phyloP scores from a whole-genome alignment of 1,140 invertebrate genomes.

The Lucilia sericata region DNA sequence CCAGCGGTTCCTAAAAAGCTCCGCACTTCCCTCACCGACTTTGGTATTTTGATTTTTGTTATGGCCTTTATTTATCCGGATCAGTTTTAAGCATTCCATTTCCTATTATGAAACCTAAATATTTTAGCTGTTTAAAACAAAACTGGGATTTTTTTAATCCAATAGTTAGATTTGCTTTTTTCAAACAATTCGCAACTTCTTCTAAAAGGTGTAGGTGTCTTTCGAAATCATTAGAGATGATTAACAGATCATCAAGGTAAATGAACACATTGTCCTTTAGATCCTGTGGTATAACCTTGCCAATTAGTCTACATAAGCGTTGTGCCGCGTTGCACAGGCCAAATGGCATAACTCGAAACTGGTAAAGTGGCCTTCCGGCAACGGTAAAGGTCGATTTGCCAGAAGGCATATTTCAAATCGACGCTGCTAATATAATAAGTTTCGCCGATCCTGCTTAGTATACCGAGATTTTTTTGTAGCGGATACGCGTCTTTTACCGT shows the following conservation, averaged over 20 bases:
- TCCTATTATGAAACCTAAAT: slow-evolving; percentile 45
- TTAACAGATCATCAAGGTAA: slow-evolving; percentile 25
- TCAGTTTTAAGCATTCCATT: not conserved
- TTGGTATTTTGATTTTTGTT: not conserved
- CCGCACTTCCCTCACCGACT: no score
- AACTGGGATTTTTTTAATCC: not conserved
- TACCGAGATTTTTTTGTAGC: no score
- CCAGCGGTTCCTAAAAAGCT: not conserved
- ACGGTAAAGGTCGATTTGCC: no score
- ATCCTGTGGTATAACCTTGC: not conserved
- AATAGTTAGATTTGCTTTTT: no score
- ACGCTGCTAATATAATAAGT: no score
- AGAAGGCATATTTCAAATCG: no score
- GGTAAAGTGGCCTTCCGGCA: no score
- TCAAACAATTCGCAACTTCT: not conserved
- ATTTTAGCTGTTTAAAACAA: not conserved
- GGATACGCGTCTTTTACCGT: no score
- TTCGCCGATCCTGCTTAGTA: no score
- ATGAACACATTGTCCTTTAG: not conserved
- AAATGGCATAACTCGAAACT: no score
- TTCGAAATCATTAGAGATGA: slow-evolving; percentile 56
- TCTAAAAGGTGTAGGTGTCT: not conserved
- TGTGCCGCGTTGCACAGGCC: no score
- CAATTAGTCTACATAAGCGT: slow-evolving; percentile 18
- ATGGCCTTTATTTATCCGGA: slow-evolving; percentile 14